phyloP scores from a whole-genome alignment of 2,797 vertebrate genomes.

The Scleropages formosus region DNA sequence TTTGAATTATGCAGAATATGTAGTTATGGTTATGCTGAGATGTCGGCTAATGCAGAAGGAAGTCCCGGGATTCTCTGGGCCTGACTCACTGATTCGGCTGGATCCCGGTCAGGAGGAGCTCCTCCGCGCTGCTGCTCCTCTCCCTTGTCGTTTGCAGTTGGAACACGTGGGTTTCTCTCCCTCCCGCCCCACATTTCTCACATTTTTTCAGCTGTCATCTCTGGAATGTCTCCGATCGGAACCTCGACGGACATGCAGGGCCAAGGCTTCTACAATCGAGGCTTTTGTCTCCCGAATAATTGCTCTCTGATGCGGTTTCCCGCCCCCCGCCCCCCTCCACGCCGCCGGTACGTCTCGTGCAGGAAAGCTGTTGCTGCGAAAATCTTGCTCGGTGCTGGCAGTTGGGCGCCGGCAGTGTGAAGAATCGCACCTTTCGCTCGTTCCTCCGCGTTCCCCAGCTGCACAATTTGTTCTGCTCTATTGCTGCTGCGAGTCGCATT shows the following conservation, averaged over 20 bases:
- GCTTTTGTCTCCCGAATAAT: too few relatives aligned
- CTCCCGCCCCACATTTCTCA: not conserved
- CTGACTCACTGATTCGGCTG: not conserved
- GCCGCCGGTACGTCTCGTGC: not conserved
- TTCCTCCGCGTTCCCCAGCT: not conserved
- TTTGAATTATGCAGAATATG: slow-evolving; percentile 32
- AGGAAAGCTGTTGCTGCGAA: not conserved
- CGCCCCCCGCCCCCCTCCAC: not conserved
- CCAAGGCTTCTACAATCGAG: not conserved
- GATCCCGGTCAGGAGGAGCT: not conserved
- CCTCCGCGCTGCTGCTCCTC: not conserved
- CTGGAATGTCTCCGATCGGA: not conserved
- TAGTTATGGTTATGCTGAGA: slow-evolving; percentile 2
- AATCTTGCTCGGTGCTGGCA: not conserved
- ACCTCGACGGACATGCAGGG: not conserved
- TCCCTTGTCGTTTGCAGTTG: not conserved
- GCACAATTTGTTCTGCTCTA: not conserved
- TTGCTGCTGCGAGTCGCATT: not conserved
- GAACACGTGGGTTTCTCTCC: not conserved
- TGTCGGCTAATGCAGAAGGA: slow-evolving; percentile 4
- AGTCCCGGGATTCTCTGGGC: not conserved
- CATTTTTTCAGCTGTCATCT: not conserved
- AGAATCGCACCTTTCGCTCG: not conserved
- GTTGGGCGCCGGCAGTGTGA: not conserved
- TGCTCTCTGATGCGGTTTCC: not conserved